These are phyloP conservation scores for Amphimedon queenslandica DNA, from an alignment of 37 sponge, comb jelly and placozoan genomes.

Conservation along the genomic window DNA sequence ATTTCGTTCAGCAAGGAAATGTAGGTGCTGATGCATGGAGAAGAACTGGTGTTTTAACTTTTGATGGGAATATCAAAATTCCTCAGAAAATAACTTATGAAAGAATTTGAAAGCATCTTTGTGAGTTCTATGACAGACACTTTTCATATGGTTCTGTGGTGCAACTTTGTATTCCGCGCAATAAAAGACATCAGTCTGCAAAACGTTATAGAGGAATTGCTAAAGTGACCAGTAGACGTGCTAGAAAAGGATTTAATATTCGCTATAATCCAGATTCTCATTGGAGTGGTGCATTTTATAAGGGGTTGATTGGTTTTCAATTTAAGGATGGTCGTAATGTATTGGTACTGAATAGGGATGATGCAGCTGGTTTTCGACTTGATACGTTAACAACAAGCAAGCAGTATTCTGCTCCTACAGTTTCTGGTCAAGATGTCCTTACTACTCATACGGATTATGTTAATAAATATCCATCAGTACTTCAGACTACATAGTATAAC, in stretches of 20 bases:
- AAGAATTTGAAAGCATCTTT: slow-evolving; percentile 19
- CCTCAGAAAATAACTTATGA: slow-evolving; percentile 42
- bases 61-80: slow-evolving; percentile 42
- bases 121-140: background rate
- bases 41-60: slow-evolving; percentile 41
- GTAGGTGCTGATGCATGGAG: slow-evolving; percentile 47
- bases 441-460: slow-evolving; percentile 51
- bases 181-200: slow-evolving; percentile 27
- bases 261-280: slow-evolving; percentile 30
- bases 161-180: slow-evolving; percentile 40
- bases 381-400: slow-evolving; percentile 40
- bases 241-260: slow-evolving; percentile 28
- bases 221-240: slow-evolving; percentile 23
- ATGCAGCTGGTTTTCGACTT: slow-evolving; percentile 48
- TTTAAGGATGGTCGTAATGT: slow-evolving; percentile 25
- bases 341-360: slow-evolving; percentile 42
- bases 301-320: slow-evolving; percentile 13
- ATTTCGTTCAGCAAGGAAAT: background rate
- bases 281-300: slow-evolving; percentile 33
- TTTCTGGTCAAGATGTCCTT: no score
- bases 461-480: slow-evolving; percentile 23
- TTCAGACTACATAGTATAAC: slow-evolving; percentile 53
- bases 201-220: slow-evolving; percentile 30
- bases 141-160: slow-evolving; percentile 47
- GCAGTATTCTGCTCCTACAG: slow-evolving; percentile 24